Percentiles rank a stretch among this genome's conserved stretches.
Evolutionary conservation across 1,140 invertebrate species (phyloP).

Genomic region (Euura saliciscinereae): DNA sequence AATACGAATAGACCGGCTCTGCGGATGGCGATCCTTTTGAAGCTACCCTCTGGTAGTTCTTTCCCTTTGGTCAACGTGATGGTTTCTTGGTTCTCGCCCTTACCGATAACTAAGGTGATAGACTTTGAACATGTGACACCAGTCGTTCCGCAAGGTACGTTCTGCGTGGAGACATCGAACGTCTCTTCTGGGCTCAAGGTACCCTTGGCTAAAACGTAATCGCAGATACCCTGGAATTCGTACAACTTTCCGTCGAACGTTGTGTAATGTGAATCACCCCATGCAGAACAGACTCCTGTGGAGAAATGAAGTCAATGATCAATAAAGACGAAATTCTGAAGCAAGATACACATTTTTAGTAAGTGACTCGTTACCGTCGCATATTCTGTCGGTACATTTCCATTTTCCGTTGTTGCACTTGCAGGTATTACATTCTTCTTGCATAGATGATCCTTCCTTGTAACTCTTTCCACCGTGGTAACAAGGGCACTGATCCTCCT

Average conservation of each 20-base stretch:
- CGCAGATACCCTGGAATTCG: constrained; percentile 88
- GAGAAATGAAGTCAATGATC: constrained; percentile 29
- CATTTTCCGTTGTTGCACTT: constrained; percentile 71
- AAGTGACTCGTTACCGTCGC: constrained; percentile 44
- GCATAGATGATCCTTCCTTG: constrained; percentile 74
- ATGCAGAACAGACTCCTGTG: constrained; percentile 75
- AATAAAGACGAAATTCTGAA: no score
- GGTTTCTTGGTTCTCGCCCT: constrained; percentile 63
- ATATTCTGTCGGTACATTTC: constrained; percentile 69
- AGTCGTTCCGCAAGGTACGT: constrained; percentile 83
- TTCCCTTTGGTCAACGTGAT: constrained; percentile 66
- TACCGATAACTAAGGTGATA: constrained; percentile 68
- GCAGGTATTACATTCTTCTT: constrained; percentile 83
- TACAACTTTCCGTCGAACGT: constrained; percentile 85
- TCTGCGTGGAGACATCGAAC: constrained; percentile 76
- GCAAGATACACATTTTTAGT: background rate
- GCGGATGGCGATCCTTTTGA: constrained; percentile 60
- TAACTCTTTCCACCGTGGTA: constrained; percentile 87
- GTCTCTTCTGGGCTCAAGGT: constrained; percentile 63
- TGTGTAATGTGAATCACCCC: constrained; percentile 87
- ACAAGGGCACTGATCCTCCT: constrained; percentile 78
- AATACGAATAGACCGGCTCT: constrained; percentile 78
- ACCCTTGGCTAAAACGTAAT: constrained; percentile 83
- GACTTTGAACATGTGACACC: constrained; percentile 89
- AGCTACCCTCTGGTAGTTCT: constrained; percentile 33